These are phyloP conservation scores for Podilymbus podiceps DNA, from an alignment of 2,113 vertebrate genomes.

Conservation along the genomic window DNA sequence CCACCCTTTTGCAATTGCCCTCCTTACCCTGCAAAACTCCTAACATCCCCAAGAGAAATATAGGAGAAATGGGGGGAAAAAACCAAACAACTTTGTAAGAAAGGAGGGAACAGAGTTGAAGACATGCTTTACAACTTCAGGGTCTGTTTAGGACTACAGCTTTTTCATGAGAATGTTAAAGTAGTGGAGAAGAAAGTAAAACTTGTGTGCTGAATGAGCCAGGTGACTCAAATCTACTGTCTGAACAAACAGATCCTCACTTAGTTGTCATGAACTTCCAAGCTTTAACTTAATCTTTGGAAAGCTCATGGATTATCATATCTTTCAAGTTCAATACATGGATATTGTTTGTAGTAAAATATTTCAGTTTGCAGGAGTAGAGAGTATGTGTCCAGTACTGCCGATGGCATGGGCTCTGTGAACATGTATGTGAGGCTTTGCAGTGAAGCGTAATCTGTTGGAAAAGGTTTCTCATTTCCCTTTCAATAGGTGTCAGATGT, in stretches of 20 bases:
- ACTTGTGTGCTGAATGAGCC: not conserved
- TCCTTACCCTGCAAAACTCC: not conserved
- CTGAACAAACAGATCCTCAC: not conserved
- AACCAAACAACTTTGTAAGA: too few relatives aligned
- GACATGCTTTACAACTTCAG: not conserved
- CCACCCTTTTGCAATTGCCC: not conserved
- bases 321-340: not conserved
- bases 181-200: not conserved
- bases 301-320: not conserved
- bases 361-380: not conserved
- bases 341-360: not conserved
- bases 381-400: not conserved
- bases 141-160: not conserved
- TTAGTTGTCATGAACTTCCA: not conserved
- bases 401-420: not conserved
- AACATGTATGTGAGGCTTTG: not conserved
- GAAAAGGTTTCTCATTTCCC: not conserved
- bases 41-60: not conserved
- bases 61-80: not conserved
- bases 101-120: not conserved
- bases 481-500: not conserved
- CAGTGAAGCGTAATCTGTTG: not conserved
- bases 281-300: not conserved
- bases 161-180: not conserved
- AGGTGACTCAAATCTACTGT: not conserved